Percentiles rank a stretch among this genome's conserved stretches.
Evolutionary conservation across 1,140 invertebrate species (phyloP).

Genomic region (Macrobrachium rosenbergii): DNA sequence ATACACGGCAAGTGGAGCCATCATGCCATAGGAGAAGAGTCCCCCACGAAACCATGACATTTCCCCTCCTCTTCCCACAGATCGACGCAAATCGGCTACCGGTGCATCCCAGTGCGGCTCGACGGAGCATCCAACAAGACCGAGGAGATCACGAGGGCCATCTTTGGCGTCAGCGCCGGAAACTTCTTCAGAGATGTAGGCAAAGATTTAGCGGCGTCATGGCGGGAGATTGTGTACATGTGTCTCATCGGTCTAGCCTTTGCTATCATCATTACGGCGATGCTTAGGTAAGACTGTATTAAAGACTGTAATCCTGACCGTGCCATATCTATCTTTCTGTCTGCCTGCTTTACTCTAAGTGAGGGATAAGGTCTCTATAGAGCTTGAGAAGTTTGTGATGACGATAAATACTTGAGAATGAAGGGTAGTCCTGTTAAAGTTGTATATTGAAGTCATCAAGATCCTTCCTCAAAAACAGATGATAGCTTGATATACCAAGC

Average conservation of each 20-base stretch:
- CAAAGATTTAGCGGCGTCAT: constrained; percentile 38
- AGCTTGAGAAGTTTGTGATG: no score
- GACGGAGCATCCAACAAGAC: neutral
- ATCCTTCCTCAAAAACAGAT: no score
- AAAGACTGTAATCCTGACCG: no score
- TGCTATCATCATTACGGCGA: constrained; percentile 71
- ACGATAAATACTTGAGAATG: no score
- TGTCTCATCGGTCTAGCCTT: constrained; percentile 67
- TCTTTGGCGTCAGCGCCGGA: constrained; percentile 5
- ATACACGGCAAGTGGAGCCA: no score
- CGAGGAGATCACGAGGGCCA: neutral
- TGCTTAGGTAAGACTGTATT: constrained; percentile 70
- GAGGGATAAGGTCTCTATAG: no score
- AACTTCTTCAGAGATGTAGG: constrained; percentile 30
- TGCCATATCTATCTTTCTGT: no score
- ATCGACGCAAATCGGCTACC: constrained; percentile 30
- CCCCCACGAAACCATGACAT: neutral
- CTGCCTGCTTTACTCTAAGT: no score
- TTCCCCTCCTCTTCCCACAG: neutral
- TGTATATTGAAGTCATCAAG: no score
- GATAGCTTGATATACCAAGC: no score
- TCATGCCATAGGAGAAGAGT: neutral
- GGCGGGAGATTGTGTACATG: constrained; percentile 21
- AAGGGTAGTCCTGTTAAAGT: no score
- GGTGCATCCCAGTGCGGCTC: constrained; percentile 25